Evolutionary conservation across 2,113 vertebrate species (phyloP).

Genomic region (Anas platyrhynchos): DNA sequence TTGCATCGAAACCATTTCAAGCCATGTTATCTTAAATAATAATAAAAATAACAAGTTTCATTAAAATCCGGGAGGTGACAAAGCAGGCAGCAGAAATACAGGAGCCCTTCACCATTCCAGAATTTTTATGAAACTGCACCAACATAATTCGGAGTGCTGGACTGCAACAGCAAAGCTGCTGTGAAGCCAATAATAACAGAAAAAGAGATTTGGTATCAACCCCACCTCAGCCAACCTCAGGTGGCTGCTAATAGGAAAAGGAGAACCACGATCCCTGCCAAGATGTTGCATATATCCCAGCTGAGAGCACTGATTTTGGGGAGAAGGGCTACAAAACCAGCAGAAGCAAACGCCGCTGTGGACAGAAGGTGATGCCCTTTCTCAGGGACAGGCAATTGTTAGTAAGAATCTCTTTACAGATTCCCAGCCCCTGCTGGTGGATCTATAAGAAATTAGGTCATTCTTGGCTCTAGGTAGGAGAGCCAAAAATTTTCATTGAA

Average conservation of each 20-base stretch:
- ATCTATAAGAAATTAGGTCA: conserved; percentile 35
- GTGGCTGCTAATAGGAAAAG: background rate
- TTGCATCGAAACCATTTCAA: background rate
- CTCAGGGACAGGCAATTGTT: conserved; percentile 52
- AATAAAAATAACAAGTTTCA: background rate
- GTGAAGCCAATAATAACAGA: background rate
- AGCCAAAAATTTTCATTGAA: background rate
- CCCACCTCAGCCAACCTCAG: background rate
- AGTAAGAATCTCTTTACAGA: conserved; percentile 68
- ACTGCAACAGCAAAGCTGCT: background rate
- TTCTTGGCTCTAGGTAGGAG: conserved; percentile 32
- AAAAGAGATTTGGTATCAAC: background rate
- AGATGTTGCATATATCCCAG: too few species aligned
- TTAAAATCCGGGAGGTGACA: too few species aligned
- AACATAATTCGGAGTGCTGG: background rate
- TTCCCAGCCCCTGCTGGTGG: background rate
- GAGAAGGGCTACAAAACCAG: background rate
- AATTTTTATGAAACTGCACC: conserved; percentile 3
- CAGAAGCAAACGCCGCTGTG: background rate
- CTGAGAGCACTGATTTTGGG: background rate
- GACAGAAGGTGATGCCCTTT: conserved; percentile 8
- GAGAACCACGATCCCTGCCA: background rate
- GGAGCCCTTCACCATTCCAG: background rate
- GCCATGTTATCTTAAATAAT: background rate
- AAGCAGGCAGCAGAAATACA: background rate